A percentile compares a stretch with the other conserved stretches of the same genome.
Conservation (phyloP, 2,797 vertebrate genomes). For the Manis crassicaudata region DNA sequence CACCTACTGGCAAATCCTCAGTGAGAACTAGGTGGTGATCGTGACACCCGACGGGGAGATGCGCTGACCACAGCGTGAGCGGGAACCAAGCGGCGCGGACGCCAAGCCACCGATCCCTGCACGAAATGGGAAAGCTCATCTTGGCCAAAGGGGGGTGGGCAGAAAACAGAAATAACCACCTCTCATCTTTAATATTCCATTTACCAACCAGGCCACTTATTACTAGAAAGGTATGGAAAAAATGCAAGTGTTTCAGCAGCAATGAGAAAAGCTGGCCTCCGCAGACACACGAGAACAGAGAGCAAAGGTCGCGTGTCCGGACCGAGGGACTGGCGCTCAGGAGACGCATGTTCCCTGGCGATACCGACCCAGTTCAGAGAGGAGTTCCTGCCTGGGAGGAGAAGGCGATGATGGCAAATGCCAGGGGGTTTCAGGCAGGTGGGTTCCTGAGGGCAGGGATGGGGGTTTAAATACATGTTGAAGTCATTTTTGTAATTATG, state of each 20-base stretch:
- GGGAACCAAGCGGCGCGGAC: rapidly evolving
- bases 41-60: rapidly evolving
- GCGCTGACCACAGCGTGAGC: rapidly evolving
- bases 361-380: rapidly evolving
- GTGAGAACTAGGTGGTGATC: rapidly evolving
- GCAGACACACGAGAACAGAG: rapidly evolving
- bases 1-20: rapidly evolving
- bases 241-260: not conserved
- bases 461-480: not conserved
- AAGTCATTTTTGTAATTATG: not conserved
- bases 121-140: not conserved
- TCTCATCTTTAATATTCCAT: not conserved
- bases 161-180: not conserved
- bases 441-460: rapidly evolving
- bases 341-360: rapidly evolving
- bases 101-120: rapidly evolving
- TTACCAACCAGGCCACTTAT: not conserved
- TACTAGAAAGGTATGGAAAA: not conserved
- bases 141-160: not conserved
- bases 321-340: rapidly evolving
- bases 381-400: rapidly evolving
- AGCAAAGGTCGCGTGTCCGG: rapidly evolving
- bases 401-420: rapidly evolving
- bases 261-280: not conserved
- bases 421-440: not conserved